phyloP scores from a whole-genome alignment of 1,140 invertebrate genomes.

The Cotesia chilonis region DNA sequence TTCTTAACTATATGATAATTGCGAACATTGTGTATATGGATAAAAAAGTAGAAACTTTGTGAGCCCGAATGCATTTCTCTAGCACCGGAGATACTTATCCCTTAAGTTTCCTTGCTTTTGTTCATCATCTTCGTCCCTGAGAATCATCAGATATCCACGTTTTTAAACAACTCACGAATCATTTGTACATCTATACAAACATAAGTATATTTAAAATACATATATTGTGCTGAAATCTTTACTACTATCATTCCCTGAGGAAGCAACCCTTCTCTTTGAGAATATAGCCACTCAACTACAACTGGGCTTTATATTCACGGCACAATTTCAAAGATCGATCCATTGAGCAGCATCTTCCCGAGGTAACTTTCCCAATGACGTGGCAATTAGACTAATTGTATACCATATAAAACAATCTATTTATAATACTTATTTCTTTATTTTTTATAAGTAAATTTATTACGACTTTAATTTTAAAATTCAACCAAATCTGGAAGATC shows the following conservation, averaged over 20 bases:
- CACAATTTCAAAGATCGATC: conserved; percentile 64
- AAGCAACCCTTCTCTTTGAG: conserved; percentile 42
- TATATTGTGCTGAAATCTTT: no score
- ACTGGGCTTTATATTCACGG: conserved; percentile 55
- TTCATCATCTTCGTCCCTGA: conserved; percentile 1
- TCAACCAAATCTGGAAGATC: no score
- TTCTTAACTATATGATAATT: conserved; percentile 52
- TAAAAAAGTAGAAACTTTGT: background rate
- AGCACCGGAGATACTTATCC: conserved; percentile 12
- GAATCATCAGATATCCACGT: background rate
- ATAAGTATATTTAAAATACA: no score
- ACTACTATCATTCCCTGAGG: no score
- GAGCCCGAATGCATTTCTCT: background rate
- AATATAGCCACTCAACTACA: conserved; percentile 46
- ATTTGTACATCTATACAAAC: no score
- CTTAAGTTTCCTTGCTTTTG: background rate
- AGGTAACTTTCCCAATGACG: background rate
- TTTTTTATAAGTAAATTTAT: background rate
- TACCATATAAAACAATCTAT: background rate
- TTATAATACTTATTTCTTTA: background rate
- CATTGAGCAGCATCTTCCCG: conserved; percentile 46
- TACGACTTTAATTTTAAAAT: background rate
- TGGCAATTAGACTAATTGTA: conserved; percentile 16
- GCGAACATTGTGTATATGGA: conserved; percentile 49
- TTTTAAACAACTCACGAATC: no score